Base-by-base conservation (phyloP, 2,113 vertebrate species). In the Thryonomys swinderianus region DNA sequence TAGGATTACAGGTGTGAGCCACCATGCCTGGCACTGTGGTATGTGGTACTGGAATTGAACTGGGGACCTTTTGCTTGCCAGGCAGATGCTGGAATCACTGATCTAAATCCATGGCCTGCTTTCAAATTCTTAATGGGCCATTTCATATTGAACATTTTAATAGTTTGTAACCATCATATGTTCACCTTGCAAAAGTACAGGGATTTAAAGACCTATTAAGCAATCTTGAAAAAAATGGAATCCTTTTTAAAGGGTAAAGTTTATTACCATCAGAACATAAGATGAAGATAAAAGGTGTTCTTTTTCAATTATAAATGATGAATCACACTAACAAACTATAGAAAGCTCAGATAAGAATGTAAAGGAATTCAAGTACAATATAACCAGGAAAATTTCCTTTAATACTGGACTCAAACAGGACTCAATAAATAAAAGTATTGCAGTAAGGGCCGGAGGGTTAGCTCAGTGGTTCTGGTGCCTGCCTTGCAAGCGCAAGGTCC, bases 171-270 rank as follows among this genome's bases (percentile, higher is more conserved):
- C 37, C 5, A 95, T 76, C 20, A 82, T 9, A 61, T 74, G 80
- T 82, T 90, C n/a, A 97, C 40, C 82, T 95, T 96, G 69, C 89
- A 91, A 93, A 83, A 95, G 18, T 69, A 55, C 7, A 76, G 14
- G 40, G 62, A 94, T 97, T 96, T 98, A 92, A 5, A 97, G 91
- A 95, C 88, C 87, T 95, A 93, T 92, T 97, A 97, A 96, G 62
- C 66, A 86, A n/a, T 23, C 51, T 17, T 96, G 93, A 89, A 94
- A 97, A 97, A 97, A 97, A 96, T 14, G n/a, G 92, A 98, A 93
- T 62, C 55, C 59, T 66, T 37, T 95, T 94, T 53, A 73, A 93
- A 97, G n/a, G 18, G 84, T 57, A 79, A 84, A 94, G 71, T 7
- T 10, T 1, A 57, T 82, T 53, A 37, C 53, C n/a, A 69, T 89